Evolutionary conservation across 1,140 invertebrate genomes (phyloP).

Genomic region (Ditylenchus dipsaci): DNA sequence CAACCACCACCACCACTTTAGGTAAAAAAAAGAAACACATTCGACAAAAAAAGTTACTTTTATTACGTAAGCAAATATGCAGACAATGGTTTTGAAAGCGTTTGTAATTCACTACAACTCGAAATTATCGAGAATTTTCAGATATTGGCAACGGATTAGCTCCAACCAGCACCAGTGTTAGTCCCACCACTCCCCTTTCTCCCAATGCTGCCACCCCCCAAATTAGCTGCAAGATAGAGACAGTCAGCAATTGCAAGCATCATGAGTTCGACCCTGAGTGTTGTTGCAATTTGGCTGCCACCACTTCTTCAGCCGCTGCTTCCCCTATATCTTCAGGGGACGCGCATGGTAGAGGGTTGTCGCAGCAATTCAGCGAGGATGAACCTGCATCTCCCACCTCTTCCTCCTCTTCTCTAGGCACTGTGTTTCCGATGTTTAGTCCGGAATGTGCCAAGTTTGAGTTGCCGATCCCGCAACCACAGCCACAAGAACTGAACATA

Average conservation of each 20-base stretch:
- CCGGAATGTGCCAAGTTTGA: constrained; percentile 66
- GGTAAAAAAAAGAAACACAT: too few relatives aligned
- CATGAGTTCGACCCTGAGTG: neutral
- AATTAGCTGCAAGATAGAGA: neutral
- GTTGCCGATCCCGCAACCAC: constrained; percentile 74
- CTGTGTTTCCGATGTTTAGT: constrained; percentile 53
- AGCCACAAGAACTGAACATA: constrained; percentile 61
- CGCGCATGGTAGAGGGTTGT: neutral
- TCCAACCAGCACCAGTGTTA: constrained; percentile 7
- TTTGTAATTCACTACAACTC: too few relatives aligned
- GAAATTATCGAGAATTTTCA: too few relatives aligned
- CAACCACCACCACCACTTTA: constrained; percentile 1
- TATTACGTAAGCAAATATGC: too few relatives aligned
- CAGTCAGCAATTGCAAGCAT: neutral
- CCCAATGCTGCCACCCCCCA: neutral
- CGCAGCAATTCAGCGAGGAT: neutral
- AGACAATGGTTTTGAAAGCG: too few relatives aligned
- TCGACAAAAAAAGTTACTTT: too few relatives aligned
- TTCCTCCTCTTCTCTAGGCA: neutral
- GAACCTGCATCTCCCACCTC: neutral
- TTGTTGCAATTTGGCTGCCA: neutral
- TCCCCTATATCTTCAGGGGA: neutral
- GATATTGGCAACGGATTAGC: neutral
- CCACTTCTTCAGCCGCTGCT: neutral
- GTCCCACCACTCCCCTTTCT: neutral